Evolutionary conservation across 1,140 invertebrate species (phyloP).

Genomic region (Heliconius congener): DNA sequence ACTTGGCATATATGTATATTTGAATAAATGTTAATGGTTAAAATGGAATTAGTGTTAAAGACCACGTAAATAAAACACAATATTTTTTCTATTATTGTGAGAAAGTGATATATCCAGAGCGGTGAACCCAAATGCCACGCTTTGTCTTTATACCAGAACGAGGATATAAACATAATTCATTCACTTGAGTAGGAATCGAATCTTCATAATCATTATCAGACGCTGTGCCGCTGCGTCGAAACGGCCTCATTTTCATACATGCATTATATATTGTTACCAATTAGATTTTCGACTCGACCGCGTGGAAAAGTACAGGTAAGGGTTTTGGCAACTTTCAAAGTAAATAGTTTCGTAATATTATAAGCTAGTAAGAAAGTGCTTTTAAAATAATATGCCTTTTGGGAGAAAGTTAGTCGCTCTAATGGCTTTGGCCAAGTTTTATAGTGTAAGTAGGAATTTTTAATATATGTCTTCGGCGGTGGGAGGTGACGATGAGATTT

Average conservation of each 20-base stretch:
- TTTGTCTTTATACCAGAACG: not conserved
- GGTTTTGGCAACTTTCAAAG: slow-evolving; percentile 45
- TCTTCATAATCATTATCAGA: not conserved
- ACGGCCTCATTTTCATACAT: not conserved
- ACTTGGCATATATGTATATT: too few species aligned
- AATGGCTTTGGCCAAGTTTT: not conserved
- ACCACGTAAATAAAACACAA: too few species aligned
- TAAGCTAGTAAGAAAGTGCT: slow-evolving; percentile 19
- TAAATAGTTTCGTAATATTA: slow-evolving; percentile 37
- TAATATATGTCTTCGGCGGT: not conserved
- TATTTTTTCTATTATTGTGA: too few species aligned
- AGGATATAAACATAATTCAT: not conserved
- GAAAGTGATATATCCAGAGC: too few species aligned
- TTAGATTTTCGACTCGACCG: slow-evolving; percentile 55
- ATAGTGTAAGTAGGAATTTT: slow-evolving; percentile 2
- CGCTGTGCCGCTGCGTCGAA: not conserved
- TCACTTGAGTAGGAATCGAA: not conserved
- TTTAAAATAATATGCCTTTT: slow-evolving; percentile 30
- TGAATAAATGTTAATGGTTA: too few species aligned
- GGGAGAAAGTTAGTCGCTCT: not conserved
- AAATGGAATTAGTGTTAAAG: too few species aligned
- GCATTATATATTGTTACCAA: slow-evolving; percentile 27
- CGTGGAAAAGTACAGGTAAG: slow-evolving; percentile 49
- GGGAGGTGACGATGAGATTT: too few species aligned
- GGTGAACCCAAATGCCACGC: too few species aligned